These are phyloP conservation scores for Mythimna vitellina DNA, from an alignment of 2,888 invertebrate species.

Conservation along the genomic window DNA sequence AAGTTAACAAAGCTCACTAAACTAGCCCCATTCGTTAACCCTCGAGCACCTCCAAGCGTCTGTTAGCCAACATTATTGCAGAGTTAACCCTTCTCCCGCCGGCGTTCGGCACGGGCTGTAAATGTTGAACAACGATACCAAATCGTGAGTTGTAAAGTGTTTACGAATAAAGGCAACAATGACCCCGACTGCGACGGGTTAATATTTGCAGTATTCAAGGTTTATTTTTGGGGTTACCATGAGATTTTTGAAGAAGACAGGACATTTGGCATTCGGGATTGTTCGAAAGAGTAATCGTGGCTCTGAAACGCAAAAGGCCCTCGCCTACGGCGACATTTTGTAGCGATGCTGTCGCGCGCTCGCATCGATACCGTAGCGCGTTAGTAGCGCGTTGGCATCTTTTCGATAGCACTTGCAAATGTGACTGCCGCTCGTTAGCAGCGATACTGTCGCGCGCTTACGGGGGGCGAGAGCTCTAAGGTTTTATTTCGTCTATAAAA, in stretches of 20 bases:
- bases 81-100: conserved; percentile 51
- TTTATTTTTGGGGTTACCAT: conserved; percentile 18
- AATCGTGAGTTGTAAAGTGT: conserved; percentile 72
- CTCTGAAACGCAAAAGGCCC: no score
- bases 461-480: no score
- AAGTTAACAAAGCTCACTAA: conserved; percentile 20
- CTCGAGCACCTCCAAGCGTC: conserved; percentile 41
- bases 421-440: no score
- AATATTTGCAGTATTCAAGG: conserved; percentile 70
- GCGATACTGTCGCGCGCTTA: no score
- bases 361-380: no score
- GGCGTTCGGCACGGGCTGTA: conserved; percentile 66
- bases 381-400: no score
- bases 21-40: conserved; percentile 42
- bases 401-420: no score
- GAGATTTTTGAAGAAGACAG: not conserved
- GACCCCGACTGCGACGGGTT: conserved; percentile 63
- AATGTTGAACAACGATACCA: conserved; percentile 61
- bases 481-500: no score
- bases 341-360: no score
- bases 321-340: no score
- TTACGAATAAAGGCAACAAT: conserved; percentile 73
- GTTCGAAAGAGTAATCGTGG: no score
- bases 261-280: not conserved
- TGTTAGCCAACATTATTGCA: conserved; percentile 52